A percentile compares a stretch with the other conserved stretches of the same genome.
These are phyloP conservation scores for Asobara japonica DNA, from an alignment of 1,140 invertebrate species.

Conservation along the genomic window DNA sequence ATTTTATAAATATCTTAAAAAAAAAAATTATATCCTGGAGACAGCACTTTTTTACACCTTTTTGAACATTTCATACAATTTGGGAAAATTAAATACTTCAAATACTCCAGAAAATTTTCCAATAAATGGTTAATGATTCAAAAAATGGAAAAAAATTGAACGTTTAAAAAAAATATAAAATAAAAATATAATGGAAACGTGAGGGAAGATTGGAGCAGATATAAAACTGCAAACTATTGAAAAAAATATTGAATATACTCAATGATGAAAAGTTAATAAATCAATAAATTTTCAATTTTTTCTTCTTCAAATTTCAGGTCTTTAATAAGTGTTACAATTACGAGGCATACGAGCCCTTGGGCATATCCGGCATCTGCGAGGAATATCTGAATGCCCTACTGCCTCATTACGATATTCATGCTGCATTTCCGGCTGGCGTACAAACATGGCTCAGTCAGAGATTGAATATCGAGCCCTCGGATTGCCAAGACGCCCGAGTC, in stretches of 20 bases:
- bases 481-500: slow-evolving; percentile 36
- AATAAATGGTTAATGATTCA: no score
- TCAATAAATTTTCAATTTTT: no score
- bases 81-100: no score
- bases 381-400: slow-evolving; percentile 36
- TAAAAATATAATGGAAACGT: neutral
- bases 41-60: no score
- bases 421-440: slow-evolving; percentile 32
- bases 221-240: slow-evolving; percentile 1
- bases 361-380: slow-evolving; percentile 44
- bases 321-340: slow-evolving; percentile 58
- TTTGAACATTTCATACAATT: no score
- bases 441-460: slow-evolving; percentile 37
- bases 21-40: no score
- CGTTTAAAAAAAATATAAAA: no score
- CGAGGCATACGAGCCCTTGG: slow-evolving; percentile 50
- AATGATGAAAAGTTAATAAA: no score
- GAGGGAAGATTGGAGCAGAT: neutral
- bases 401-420: slow-evolving; percentile 27
- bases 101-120: no score
- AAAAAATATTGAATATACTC: neutral
- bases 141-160: no score
- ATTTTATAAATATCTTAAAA: slow-evolving; percentile 9
- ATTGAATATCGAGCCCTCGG: slow-evolving; percentile 32
- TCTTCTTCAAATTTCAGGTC: slow-evolving; percentile 50